Evolutionary conservation across 2,888 invertebrate genomes (phyloP).

Genomic region (Ornithoptera alexandrae): DNA sequence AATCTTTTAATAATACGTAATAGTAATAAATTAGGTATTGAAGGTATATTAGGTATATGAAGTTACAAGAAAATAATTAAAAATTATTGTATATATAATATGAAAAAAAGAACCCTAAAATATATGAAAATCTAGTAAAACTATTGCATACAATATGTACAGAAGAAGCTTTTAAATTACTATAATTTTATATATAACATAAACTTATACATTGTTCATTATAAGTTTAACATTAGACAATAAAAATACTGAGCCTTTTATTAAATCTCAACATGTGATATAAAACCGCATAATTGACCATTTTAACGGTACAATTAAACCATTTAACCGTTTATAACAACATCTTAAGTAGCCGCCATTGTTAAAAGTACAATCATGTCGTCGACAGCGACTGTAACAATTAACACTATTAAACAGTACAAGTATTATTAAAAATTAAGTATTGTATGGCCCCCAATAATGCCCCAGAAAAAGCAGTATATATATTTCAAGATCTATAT

Average conservation of each 20-base stretch:
- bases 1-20: too few relatives aligned
- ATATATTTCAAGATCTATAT: neutral
- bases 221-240: neutral
- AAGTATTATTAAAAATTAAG: slow-evolving; percentile 8
- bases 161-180: too few relatives aligned
- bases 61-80: too few relatives aligned
- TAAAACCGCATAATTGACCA: neutral
- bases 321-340: slow-evolving; percentile 1
- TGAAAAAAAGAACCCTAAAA: too few relatives aligned
- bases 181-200: too few relatives aligned
- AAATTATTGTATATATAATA: too few relatives aligned
- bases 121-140: too few relatives aligned
- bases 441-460: neutral
- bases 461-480: neutral
- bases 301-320: neutral
- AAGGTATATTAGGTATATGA: too few relatives aligned
- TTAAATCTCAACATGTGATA: neutral
- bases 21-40: too few relatives aligned
- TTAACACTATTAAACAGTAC: slow-evolving; percentile 16
- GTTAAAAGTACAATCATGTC: slow-evolving; percentile 26
- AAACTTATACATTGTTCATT: too few relatives aligned
- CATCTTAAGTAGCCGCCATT: slow-evolving; percentile 12
- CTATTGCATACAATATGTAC: too few relatives aligned
- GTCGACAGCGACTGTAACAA: slow-evolving; percentile 9
- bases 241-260: neutral